These are phyloP conservation scores for Dione vanillae DNA, from an alignment of 2,888 invertebrate species.

Conservation along the genomic window DNA sequence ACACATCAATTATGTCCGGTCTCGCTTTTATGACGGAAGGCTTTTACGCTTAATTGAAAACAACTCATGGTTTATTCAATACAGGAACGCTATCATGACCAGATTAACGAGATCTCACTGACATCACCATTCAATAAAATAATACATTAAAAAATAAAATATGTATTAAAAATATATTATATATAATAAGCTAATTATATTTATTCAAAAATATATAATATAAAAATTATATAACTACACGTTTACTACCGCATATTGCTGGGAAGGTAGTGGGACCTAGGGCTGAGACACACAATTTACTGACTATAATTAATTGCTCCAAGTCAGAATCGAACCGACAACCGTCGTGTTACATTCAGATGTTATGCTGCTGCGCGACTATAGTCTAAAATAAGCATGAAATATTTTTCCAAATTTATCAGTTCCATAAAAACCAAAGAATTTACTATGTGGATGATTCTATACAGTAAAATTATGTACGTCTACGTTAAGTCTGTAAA, in stretches of 20 bases:
- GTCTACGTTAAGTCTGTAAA: neutral
- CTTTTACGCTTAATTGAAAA: constrained; percentile 83
- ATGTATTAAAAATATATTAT: no score
- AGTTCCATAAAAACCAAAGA: neutral
- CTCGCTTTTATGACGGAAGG: constrained; percentile 76
- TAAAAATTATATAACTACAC: no score
- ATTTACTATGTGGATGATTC: neutral
- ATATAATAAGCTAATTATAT: neutral
- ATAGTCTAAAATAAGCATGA: no score
- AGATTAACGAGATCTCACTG: constrained; percentile 61
- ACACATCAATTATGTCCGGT: constrained; percentile 68
- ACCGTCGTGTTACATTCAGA: no score
- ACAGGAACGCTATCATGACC: constrained; percentile 63
- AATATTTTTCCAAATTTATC: neutral
- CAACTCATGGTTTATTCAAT: constrained; percentile 83
- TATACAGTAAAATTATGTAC: neutral
- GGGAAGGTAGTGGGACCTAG: no score
- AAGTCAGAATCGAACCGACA: no score
- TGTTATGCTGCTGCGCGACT: no score
- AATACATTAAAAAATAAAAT: no score
- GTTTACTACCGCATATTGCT: no score
- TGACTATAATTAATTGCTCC: no score
- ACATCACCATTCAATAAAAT: constrained; percentile 52
- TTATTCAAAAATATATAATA: no score
- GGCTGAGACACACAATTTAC: no score